Conservation (phyloP, 2,113 vertebrate species). For the Channa argus region DNA sequence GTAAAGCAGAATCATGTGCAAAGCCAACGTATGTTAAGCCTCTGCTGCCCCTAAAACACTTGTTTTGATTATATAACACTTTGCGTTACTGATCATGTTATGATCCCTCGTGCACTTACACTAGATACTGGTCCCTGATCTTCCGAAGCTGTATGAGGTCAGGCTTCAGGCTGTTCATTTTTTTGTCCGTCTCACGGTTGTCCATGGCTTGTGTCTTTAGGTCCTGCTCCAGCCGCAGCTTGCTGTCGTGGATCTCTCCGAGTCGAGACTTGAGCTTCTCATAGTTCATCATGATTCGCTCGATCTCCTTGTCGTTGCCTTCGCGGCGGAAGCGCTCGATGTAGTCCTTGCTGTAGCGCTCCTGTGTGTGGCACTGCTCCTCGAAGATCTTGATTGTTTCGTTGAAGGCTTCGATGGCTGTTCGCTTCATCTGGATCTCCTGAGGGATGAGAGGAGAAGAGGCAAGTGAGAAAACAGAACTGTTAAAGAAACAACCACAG, state of each 20-base stretch:
- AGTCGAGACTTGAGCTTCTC: slow-evolving; percentile 96
- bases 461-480: neutral
- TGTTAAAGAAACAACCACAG: neutral
- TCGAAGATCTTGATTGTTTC: slow-evolving; percentile 99
- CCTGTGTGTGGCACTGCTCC: slow-evolving; percentile 96
- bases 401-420: slow-evolving; percentile 97
- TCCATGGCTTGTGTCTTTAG: slow-evolving; percentile 95
- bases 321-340: slow-evolving; percentile 91
- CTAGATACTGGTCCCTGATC: slow-evolving; percentile 92
- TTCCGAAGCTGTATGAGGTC: slow-evolving; percentile 97
- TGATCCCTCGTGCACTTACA: slow-evolving; percentile 42
- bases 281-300: slow-evolving; percentile 95
- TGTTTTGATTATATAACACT: neutral
- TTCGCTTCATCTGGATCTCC: slow-evolving; percentile 99
- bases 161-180: slow-evolving; percentile 98
- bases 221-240: slow-evolving; percentile 94
- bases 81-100: neutral
- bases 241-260: slow-evolving; percentile 96
- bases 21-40: too few relatives aligned
- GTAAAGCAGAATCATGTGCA: too few relatives aligned
- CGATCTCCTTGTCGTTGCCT: slow-evolving; percentile 93
- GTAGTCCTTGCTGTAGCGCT: slow-evolving; percentile 93
- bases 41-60: too few relatives aligned
- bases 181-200: slow-evolving; percentile 96
- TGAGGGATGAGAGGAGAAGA: slow-evolving; percentile 63